phyloP scores from a whole-genome alignment of 2,113 vertebrate species.

The Prunella fulvescens region DNA sequence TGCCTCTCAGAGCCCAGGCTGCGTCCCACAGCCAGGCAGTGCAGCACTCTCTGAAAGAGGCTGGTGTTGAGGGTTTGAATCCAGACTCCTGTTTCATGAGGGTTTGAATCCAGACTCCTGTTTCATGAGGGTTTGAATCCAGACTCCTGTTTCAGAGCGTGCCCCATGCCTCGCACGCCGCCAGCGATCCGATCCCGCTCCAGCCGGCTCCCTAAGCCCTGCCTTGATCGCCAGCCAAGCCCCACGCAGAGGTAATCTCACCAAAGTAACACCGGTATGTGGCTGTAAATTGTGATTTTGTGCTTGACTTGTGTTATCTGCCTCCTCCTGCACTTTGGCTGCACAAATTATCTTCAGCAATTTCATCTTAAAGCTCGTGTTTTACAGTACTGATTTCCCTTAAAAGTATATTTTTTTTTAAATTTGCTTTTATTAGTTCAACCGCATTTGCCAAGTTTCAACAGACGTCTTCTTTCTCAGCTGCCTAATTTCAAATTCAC shows the following conservation, averaged over 20 bases:
- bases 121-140: neutral
- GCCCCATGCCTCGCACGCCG: neutral
- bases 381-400: neutral
- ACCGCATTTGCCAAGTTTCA: neutral
- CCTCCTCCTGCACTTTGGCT: neutral
- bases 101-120: neutral
- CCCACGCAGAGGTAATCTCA: neutral
- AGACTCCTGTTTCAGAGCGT: neutral
- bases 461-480: neutral
- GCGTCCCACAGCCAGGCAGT: neutral
- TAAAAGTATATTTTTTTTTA: neutral
- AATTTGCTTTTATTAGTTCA: neutral
- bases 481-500: constrained; percentile 45
- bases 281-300: neutral
- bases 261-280: neutral
- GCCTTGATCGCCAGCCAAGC: neutral
- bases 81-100: neutral
- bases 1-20: neutral
- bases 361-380: neutral
- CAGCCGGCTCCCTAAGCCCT: neutral
- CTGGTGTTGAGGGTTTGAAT: neutral
- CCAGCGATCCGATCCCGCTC: neutral
- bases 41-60: neutral
- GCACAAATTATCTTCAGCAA: neutral
- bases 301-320: neutral